Evolutionary conservation across 2,888 invertebrate genomes (phyloP).

Genomic region (Pseudolycoriella hygida): DNA sequence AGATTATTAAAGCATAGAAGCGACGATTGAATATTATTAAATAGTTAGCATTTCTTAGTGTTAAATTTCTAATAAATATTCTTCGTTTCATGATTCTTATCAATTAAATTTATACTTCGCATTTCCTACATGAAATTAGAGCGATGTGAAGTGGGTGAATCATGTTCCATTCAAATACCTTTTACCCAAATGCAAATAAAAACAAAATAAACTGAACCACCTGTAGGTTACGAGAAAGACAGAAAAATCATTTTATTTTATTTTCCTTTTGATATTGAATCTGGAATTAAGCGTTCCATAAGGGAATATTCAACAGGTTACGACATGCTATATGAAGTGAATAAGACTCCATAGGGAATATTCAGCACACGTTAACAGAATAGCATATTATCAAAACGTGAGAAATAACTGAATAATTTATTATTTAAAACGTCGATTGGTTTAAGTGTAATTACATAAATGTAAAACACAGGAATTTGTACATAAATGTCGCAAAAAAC

Average conservation of each 20-base stretch:
- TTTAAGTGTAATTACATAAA: not conserved
- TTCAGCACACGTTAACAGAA: not conserved
- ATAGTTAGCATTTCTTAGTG: too few relatives aligned
- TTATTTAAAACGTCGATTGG: not conserved
- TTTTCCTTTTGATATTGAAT: slow-evolving; percentile 1
- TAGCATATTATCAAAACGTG: not conserved
- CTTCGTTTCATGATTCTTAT: too few relatives aligned
- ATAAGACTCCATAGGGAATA: slow-evolving; percentile 4
- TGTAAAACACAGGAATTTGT: too few relatives aligned
- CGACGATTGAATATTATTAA: too few relatives aligned
- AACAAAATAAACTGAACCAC: not conserved
- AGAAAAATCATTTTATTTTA: slow-evolving; percentile 1
- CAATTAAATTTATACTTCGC: too few relatives aligned
- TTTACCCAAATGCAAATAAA: not conserved
- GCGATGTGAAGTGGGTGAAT: too few relatives aligned
- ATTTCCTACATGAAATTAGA: too few relatives aligned
- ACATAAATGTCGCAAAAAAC: too few relatives aligned
- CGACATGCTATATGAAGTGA: not conserved
- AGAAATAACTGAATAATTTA: slow-evolving; percentile 6
- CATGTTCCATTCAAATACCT: too few relatives aligned
- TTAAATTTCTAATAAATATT: too few relatives aligned
- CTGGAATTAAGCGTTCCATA: not conserved
- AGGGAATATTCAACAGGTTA: not conserved
- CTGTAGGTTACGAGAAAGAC: not conserved
- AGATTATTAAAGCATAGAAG: too few relatives aligned